These are phyloP conservation scores for Megalopta genalis DNA, from an alignment of 1,140 invertebrate genomes.

Conservation along the genomic window DNA sequence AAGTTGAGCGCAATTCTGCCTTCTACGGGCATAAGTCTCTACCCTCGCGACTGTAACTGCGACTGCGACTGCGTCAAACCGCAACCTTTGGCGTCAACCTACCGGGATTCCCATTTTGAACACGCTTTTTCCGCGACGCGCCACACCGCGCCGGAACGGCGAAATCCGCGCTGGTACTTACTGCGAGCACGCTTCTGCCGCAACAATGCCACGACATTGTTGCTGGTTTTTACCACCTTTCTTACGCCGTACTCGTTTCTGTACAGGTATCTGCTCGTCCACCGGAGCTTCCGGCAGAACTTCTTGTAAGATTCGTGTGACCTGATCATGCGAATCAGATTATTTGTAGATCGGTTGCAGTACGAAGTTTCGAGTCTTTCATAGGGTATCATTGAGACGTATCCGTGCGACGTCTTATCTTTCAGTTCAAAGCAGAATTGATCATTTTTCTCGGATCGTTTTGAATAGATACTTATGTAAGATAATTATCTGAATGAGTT, in stretches of 20 bases:
- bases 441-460: no score
- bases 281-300: neutral
- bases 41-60: slow-evolving; percentile 9
- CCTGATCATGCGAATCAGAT: neutral
- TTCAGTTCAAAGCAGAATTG: no score
- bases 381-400: no score
- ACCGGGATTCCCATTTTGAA: neutral
- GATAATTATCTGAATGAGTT: no score
- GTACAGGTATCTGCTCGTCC: no score
- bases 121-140: neutral
- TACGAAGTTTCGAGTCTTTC: no score
- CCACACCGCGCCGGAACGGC: slow-evolving; percentile 11
- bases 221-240: no score
- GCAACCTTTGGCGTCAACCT: slow-evolving; percentile 32
- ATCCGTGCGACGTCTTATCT: no score
- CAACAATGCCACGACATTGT: neutral
- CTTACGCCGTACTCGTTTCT: neutral
- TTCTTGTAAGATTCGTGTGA: neutral
- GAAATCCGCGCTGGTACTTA: neutral
- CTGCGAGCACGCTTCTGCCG: neutral
- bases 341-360: no score
- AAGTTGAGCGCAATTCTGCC: slow-evolving; percentile 21
- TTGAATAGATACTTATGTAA: no score
- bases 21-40: slow-evolving; percentile 23
- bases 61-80: neutral